Conservation (phyloP, 1,140 invertebrate genomes). For the Bombus cullumanus region DNA sequence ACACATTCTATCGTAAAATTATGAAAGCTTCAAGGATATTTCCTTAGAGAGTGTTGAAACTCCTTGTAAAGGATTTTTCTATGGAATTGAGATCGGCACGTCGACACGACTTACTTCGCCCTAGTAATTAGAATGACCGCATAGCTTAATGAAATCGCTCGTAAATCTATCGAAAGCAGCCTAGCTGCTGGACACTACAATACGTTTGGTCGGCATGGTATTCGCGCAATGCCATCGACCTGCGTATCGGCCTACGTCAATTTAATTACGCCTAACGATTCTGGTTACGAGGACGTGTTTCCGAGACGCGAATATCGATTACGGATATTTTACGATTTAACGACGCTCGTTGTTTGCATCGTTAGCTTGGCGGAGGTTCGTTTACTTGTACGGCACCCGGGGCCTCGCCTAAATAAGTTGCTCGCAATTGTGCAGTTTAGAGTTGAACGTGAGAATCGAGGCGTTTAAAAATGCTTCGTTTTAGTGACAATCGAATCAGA, state of each 20-base stretch:
- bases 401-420: not conserved
- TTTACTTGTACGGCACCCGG: not conserved
- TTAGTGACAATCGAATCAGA: not conserved
- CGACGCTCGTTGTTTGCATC: conserved; percentile 41
- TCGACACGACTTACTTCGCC: not conserved
- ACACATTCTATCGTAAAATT: not conserved
- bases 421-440: not conserved
- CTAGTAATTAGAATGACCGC: conserved; percentile 62
- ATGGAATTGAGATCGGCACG: not conserved
- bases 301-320: conserved; percentile 38
- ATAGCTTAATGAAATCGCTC: conserved; percentile 59
- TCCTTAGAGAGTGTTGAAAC: not conserved
- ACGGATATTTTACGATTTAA: conserved; percentile 56
- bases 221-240: conserved; percentile 51
- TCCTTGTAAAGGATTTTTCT: not conserved
- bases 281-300: conserved; percentile 48
- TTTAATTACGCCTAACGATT: conserved; percentile 74
- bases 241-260: conserved; percentile 55
- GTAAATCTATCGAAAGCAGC: conserved; percentile 62
- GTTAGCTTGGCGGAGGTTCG: conserved; percentile 36
- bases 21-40: not conserved
- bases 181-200: conserved; percentile 47
- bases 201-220: conserved; percentile 42
- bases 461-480: not conserved
- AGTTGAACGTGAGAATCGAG: not conserved